Conservation (phyloP, 2,888 invertebrate species). For the Drosophila antonietae region DNA sequence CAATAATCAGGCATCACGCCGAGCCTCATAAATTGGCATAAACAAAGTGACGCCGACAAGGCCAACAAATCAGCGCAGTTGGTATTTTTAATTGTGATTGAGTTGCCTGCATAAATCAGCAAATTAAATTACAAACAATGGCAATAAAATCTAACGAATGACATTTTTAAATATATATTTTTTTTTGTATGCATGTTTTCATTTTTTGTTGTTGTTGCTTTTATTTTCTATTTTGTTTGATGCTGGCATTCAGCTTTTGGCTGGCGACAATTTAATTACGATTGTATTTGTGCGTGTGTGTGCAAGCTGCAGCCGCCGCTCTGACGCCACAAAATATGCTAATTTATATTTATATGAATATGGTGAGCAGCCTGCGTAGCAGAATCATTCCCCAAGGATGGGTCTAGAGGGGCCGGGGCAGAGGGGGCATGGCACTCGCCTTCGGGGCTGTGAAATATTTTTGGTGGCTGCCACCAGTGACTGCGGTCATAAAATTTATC, state of each 20-base stretch:
- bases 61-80: constrained; percentile 69
- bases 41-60: constrained; percentile 58
- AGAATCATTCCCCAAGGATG: constrained; percentile 34
- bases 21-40: constrained; percentile 66
- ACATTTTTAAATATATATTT: constrained; percentile 26
- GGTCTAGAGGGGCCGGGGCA: too few species aligned
- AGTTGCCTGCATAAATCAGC: constrained; percentile 73
- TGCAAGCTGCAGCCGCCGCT: constrained; percentile 54
- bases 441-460: constrained; percentile 63
- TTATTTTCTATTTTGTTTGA: constrained; percentile 20
- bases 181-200: neutral
- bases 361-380: constrained; percentile 36
- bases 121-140: constrained; percentile 73
- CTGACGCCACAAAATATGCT: constrained; percentile 80
- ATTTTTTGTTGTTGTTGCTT: neutral
- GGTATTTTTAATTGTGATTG: constrained; percentile 74
- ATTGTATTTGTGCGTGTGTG: constrained; percentile 38
- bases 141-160: constrained; percentile 74
- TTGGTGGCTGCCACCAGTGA: constrained; percentile 67
- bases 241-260: constrained; percentile 50
- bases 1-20: constrained; percentile 64
- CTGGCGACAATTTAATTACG: constrained; percentile 75
- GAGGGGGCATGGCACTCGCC: neutral
- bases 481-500: constrained; percentile 76
- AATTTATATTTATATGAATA: constrained; percentile 80